These are phyloP conservation scores for Cydia splendana DNA, from an alignment of 1,140 invertebrate species.

Conservation along the genomic window DNA sequence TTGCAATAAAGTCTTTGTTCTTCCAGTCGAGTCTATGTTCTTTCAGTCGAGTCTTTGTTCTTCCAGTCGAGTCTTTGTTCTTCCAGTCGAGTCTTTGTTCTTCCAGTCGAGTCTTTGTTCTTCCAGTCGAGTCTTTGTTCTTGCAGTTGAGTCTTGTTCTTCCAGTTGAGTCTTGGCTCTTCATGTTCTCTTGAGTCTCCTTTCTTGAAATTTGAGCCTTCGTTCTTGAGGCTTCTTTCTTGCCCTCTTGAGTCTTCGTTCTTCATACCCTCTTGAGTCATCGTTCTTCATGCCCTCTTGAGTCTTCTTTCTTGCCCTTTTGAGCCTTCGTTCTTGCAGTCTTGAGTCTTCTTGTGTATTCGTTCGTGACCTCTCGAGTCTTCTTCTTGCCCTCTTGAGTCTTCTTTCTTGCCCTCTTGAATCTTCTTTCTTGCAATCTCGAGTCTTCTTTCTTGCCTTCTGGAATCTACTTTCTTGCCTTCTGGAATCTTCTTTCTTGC, in stretches of 20 bases:
- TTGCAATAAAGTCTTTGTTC: no score
- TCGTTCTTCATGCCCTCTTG: constrained; percentile 29
- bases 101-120: constrained; percentile 24
- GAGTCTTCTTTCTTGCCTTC: neutral
- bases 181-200: constrained; percentile 27
- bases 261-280: constrained; percentile 19
- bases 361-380: neutral
- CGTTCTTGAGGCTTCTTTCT: constrained; percentile 34
- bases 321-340: constrained; percentile 1
- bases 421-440: neutral
- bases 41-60: neutral
- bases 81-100: constrained; percentile 31
- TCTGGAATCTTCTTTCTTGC: neutral
- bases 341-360: constrained; percentile 32
- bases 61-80: constrained; percentile 18
- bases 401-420: constrained; percentile 14
- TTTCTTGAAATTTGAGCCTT: constrained; percentile 29
- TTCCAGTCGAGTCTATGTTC: no score
- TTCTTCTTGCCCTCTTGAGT: constrained; percentile 30
- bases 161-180: no score
- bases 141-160: neutral
- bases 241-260: constrained; percentile 28
- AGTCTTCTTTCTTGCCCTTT: constrained; percentile 33
- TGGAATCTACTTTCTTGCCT: neutral
- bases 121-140: constrained; percentile 22